Percentiles rank a stretch among this genome's conserved stretches.
These are phyloP conservation scores for Pomacea maculata DNA, from an alignment of 1,140 invertebrate species.

Conservation along the genomic window DNA sequence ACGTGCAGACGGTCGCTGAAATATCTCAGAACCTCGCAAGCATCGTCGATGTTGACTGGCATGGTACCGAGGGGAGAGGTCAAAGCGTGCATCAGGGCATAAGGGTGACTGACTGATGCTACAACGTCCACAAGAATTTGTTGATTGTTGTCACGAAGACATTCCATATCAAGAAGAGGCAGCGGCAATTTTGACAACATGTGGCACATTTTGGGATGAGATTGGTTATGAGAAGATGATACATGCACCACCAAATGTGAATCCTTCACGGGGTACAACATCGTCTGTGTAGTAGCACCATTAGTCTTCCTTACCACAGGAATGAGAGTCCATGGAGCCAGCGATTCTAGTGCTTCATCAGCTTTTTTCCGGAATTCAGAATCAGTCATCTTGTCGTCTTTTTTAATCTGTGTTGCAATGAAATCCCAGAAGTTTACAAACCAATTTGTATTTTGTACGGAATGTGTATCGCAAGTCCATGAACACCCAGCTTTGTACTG, in stretches of 20 bases:
- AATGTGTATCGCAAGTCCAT: background rate
- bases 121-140: background rate
- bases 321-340: conserved; percentile 3
- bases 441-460: too few species aligned
- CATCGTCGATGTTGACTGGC: background rate
- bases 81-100: conserved; percentile 6
- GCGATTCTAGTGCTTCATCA: background rate
- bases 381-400: background rate
- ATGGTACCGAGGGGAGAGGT: background rate
- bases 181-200: background rate
- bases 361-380: background rate
- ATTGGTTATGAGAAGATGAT: background rate
- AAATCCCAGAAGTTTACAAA: too few species aligned
- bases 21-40: background rate
- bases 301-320: background rate
- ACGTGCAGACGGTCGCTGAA: background rate
- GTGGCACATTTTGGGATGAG: background rate
- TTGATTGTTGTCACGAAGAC: too few species aligned
- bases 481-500: background rate
- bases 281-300: background rate
- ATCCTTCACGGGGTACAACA: conserved; percentile 24
- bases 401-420: background rate
- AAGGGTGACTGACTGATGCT: conserved; percentile 6
- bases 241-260: conserved; percentile 4
- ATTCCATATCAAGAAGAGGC: background rate